A percentile compares a stretch with the other conserved stretches of the same genome.
phyloP scores from a whole-genome alignment of 2,113 vertebrate species.

The Bujurquina vittata region DNA sequence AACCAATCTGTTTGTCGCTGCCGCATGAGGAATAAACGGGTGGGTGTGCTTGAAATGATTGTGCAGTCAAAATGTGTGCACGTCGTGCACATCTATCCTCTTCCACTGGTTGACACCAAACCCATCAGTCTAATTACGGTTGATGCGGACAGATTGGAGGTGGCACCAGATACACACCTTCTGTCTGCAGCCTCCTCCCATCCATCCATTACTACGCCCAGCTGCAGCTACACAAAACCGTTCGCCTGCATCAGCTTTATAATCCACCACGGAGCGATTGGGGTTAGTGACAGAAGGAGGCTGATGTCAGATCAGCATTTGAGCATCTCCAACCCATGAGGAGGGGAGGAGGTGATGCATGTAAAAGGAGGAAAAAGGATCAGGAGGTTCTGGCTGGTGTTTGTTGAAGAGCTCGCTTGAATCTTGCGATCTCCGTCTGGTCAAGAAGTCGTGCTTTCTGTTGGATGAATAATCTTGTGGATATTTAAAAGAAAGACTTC shows the following conservation, averaged over 20 bases:
- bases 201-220: slow-evolving; percentile 22
- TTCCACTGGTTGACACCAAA: slow-evolving; percentile 24
- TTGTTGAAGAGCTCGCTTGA: slow-evolving; percentile 8
- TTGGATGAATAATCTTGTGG: slow-evolving; percentile 19
- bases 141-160: slow-evolving; percentile 45
- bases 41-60: slow-evolving; percentile 40
- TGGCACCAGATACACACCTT: slow-evolving; percentile 41
- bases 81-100: slow-evolving; percentile 15
- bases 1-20: slow-evolving; percentile 67
- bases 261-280: slow-evolving; percentile 27
- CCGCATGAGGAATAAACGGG: slow-evolving; percentile 24
- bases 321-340: slow-evolving; percentile 21
- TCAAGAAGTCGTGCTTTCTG: slow-evolving; percentile 13
- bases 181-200: slow-evolving; percentile 57
- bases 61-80: slow-evolving; percentile 7
- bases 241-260: slow-evolving; percentile 7
- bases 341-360: background rate
- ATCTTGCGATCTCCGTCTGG: slow-evolving; percentile 32
- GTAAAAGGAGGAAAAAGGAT: slow-evolving; percentile 16
- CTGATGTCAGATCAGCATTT: slow-evolving; percentile 47
- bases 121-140: slow-evolving; percentile 38
- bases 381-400: slow-evolving; percentile 34
- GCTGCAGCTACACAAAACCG: slow-evolving; percentile 20
- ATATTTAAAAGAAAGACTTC: slow-evolving; percentile 32
- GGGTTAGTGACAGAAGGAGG: slow-evolving; percentile 55